Conservation (phyloP, 2,113 vertebrate genomes). For the Eclectus roratus region DNA sequence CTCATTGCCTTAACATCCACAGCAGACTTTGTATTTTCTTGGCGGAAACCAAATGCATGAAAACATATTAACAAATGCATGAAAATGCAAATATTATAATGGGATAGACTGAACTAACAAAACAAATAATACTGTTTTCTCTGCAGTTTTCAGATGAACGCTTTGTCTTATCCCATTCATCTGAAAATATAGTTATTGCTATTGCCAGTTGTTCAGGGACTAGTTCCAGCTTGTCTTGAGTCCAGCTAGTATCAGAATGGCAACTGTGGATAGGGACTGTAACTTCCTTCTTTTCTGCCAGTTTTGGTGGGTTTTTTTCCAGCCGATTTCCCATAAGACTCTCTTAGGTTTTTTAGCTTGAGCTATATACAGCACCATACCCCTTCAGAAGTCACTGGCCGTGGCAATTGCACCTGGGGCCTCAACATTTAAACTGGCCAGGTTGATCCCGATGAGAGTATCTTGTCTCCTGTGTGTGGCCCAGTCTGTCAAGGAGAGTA, state of each 20-base stretch:
- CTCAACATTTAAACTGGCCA: not conserved
- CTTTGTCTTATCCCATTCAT: not conserved
- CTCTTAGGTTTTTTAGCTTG: accelerated
- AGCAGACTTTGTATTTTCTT: not conserved
- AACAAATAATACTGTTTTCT: not conserved
- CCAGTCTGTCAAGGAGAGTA: not conserved
- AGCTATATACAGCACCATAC: not conserved
- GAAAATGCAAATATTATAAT: not conserved
- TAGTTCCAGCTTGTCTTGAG: not conserved
- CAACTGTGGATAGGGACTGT: not conserved
- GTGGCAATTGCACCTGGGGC: not conserved
- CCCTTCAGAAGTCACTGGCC: not conserved
- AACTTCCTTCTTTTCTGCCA: not conserved
- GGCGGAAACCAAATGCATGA: not conserved
- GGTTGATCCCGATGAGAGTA: accelerated
- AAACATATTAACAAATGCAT: not conserved
- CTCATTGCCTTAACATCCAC: not conserved
- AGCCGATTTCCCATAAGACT: not conserved
- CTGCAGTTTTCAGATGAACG: not conserved
- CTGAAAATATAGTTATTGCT: not conserved
- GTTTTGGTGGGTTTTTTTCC: not conserved
- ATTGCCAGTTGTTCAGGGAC: not conserved
- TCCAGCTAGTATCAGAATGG: not conserved
- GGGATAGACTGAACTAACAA: not conserved
- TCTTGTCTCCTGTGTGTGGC: not conserved